phyloP scores from a whole-genome alignment of 2,113 vertebrate genomes.

The Ceratotherium simum region DNA sequence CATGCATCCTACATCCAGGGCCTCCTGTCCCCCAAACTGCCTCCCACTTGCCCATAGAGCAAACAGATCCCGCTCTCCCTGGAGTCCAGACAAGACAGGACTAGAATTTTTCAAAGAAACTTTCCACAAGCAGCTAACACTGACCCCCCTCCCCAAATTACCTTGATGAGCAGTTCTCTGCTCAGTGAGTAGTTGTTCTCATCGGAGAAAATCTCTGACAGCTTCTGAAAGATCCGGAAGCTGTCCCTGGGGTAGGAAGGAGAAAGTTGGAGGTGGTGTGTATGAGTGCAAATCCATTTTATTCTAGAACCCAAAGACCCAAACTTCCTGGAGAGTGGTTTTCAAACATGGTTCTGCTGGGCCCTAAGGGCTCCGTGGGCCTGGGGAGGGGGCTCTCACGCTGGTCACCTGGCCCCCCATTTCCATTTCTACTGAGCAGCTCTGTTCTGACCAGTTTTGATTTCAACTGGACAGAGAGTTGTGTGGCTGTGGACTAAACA shows the following conservation, averaged over 20 bases:
- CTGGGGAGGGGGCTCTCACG: fast-evolving
- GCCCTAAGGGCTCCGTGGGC: fast-evolving
- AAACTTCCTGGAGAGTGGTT: fast-evolving
- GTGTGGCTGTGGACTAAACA: not conserved
- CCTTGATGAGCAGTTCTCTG: constrained; percentile 98
- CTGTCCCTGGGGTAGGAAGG: constrained; percentile 90
- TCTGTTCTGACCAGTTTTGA: not conserved
- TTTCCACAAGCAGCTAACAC: fast-evolving
- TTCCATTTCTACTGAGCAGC: fast-evolving
- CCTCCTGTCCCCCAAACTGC: not conserved
- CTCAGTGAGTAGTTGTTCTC: constrained; percentile 99
- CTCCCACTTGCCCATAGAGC: not conserved
- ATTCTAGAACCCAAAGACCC: no score
- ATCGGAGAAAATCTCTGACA: constrained; percentile 98
- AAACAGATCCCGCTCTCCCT: not conserved
- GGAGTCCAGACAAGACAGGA: not conserved
- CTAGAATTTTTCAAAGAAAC: not conserved
- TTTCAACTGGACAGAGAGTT: not conserved
- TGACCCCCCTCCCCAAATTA: constrained; percentile 41
- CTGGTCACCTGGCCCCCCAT: fast-evolving
- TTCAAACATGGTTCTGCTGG: not conserved
- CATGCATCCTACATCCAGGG: no score
- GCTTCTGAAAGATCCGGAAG: constrained; percentile 95
- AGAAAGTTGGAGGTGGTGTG: not conserved
- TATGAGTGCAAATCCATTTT: not conserved